Base-by-base conservation (phyloP, 2,888 invertebrate genomes). In the Seira sanloemensis region DNA sequence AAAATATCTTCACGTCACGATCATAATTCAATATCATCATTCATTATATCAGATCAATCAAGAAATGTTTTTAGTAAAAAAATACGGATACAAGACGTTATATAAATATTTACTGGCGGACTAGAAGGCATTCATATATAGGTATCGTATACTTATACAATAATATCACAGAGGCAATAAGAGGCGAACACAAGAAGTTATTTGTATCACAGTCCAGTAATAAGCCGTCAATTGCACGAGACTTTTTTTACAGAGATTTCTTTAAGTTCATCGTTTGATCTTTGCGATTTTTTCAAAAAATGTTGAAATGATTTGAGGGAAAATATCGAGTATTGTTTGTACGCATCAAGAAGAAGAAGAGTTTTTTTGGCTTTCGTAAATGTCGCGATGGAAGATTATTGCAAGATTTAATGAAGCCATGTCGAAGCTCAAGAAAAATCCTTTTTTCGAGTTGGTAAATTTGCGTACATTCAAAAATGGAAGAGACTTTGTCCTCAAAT, bases 121-220 rank as follows among this genome's bases (percentile, higher is more conserved):
- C 80, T 85, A 85, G 84, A 85, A 86, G 86, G 86, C 82, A 85
- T 74, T 85, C 68, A 27, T 78, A 68, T 77, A 78, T 66, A 81
- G 78, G 78, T 83, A 83, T 69, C n/a, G 9, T 68, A 23, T 76
- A 84, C 27, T 23, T 74, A 74, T 67, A n/a, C n/a, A 67, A 76
- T 85, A 68, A 69, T 72, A 86, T 87, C 87, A 87, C 87, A 87
- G 87, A 87, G 85, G 86, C 85, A 80, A 84, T 86, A 87, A 87
- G 87, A 85, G 85, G 86, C 88, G 88, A 88, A 86, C 88, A 88
- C 88, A 88, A 86, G 88, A 86, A 78, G 85, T 75, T 54, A 62
- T 62, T 62, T 85, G 78, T 84, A 88, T 88, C 88, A 88, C 88
- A 88, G 88, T 88, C 88, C 88, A 88, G 88, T 88, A 88, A 65